phyloP scores from a whole-genome alignment of 2,113 vertebrate species.

The Rutilus rutilus region DNA sequence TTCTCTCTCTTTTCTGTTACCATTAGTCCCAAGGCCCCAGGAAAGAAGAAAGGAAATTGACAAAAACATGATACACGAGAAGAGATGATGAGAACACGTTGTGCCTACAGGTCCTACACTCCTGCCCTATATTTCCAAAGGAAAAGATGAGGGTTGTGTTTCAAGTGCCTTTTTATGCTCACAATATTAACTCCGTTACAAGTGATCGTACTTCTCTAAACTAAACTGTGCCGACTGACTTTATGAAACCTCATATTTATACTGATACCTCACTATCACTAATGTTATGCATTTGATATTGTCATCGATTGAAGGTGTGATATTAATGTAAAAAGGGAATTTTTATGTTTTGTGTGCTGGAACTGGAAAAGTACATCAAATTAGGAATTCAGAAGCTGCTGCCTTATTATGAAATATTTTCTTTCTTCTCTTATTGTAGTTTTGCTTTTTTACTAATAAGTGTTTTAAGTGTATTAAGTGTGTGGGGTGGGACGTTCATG shows the following conservation, averaged over 20 bases:
- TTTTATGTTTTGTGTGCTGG: neutral
- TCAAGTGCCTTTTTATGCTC: conserved; percentile 13
- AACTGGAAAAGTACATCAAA: neutral
- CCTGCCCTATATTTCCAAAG: neutral
- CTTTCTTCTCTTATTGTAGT: neutral
- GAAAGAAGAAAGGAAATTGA: conserved; percentile 63
- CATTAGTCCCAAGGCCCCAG: conserved; percentile 43
- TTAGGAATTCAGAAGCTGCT: neutral
- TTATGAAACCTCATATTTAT: conserved; percentile 23
- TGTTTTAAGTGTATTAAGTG: neutral
- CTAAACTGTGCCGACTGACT: neutral
- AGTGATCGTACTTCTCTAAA: neutral
- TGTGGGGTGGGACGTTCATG: too few species aligned
- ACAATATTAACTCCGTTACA: conserved; percentile 7
- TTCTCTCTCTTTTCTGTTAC: conserved; percentile 30
- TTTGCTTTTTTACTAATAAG: neutral
- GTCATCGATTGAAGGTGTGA: neutral
- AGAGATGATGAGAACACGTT: neutral
- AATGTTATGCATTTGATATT: neutral
- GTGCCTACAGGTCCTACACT: neutral
- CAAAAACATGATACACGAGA: neutral
- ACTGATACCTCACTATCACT: conserved; percentile 8
- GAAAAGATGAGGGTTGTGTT: neutral
- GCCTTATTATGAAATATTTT: neutral
- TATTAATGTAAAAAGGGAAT: neutral